Base-by-base conservation (phyloP, 1,140 invertebrate genomes). In the Tetragnatha versicolor region DNA sequence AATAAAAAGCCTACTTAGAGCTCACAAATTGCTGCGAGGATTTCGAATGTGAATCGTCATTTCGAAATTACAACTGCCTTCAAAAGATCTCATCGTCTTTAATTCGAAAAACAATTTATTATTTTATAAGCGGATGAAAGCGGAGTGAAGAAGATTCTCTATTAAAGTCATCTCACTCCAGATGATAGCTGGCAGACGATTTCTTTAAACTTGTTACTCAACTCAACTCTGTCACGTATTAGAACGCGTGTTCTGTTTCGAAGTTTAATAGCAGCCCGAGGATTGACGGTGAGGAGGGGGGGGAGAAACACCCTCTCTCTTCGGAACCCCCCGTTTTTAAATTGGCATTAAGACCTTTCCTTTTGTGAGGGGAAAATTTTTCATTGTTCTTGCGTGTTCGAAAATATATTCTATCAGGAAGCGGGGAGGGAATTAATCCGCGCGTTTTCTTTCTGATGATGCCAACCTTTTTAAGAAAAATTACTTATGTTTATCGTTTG, bases 331-430 rank as follows among this genome's bases (percentile, higher is more conserved):
- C 53, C 55, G 27, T 31, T 58, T 58, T 58, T 58, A 58, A 58
- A 58, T 58, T 58, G 55, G 55, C 55, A 58, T 58, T 58, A 58
- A 58, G 55, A 58, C 55, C 35, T 58, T 58, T 33, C 14, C 35
- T 17, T 31, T 55, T 33, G 1, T 12, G 20, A 9, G 55, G 55
- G 29, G 55, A 35, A 58, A 58, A 58, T 33, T 58, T 55, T 58
- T 58, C 55, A 33, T 58, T 58, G 55, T 58, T 58, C 55, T 58
- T 58, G n/a, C n/a, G n/a, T n/a, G 12, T 47, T 47, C 42, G 42
- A 47, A 47, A 47, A 47, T 47, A 12, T 20, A 17, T 12, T 20
- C 3, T 47, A 20, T 20, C 12, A 47, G 12, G 20, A 47, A n/a
- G n/a, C n/a, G 12, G 20, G 42, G 42, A 12, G 42, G 20, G 20